Conservation (phyloP, 2,113 vertebrate genomes). For the Leiothrix lutea region DNA sequence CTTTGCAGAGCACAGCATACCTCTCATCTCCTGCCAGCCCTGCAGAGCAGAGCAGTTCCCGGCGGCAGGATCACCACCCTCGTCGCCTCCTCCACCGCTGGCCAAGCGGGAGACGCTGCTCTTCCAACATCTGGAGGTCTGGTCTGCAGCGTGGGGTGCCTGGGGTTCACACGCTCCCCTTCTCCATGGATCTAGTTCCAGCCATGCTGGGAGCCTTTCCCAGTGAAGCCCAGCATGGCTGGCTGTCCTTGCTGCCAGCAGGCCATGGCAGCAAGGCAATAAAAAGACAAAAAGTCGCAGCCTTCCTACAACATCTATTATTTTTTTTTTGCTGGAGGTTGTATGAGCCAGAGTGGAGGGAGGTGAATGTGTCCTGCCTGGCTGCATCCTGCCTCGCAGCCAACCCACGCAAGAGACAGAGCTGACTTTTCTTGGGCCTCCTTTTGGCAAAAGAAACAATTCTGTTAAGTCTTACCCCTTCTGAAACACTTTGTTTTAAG, state of each 20-base stretch:
- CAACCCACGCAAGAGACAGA: neutral
- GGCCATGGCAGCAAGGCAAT: neutral
- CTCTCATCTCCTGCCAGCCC: constrained; percentile 54
- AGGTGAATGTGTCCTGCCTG: neutral
- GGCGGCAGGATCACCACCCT: neutral
- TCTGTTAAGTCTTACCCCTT: neutral
- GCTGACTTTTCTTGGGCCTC: neutral
- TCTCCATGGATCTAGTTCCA: neutral
- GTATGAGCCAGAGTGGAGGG: neutral
- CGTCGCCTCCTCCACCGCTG: neutral
- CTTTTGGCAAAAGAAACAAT: neutral
- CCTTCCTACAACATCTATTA: neutral
- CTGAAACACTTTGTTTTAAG: neutral
- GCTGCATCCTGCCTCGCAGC: neutral
- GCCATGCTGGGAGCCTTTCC: neutral
- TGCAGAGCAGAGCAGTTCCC: neutral
- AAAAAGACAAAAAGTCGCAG: neutral
- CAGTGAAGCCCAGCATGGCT: neutral
- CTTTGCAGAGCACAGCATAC: neutral
- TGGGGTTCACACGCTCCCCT: neutral
- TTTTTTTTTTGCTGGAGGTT: neutral
- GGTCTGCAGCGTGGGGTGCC: neutral
- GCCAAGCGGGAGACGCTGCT: neutral
- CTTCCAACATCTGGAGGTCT: constrained; percentile 39
- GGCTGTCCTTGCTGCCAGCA: neutral